Evolutionary conservation across 2,888 invertebrate genomes (phyloP), one percentile per base, ranked within the genome.

Genomic region (Hirtodrosophila trivittata): DNA sequence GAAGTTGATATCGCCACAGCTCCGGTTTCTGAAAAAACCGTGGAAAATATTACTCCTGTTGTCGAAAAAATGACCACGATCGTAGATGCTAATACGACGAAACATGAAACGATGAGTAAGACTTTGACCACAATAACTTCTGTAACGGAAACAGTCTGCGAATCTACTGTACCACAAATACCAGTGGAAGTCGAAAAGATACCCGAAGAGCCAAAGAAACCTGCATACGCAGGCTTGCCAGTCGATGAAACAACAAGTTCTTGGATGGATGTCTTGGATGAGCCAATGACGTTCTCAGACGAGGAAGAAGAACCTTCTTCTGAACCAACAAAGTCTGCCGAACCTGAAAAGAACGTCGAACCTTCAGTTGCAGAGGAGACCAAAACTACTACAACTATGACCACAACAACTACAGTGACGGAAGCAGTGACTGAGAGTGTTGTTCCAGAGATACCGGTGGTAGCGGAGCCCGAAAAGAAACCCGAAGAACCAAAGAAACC

Each of bases 211-310:
- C 66, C 75, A 0, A 78, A 78, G 42, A 87, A 85, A 57, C 51
- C 66, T 33, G 84, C 69, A 0, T 88, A 89, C 59, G 87, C 84
- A 8, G 89, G 88, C 2, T 66, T 87, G 1, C 86, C 87, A 1
- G 66, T 86, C 0, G 83, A 86, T 41, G 80, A 87, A 1, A 60
- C 84, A 0, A 50, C 73, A 0, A 78, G 51, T 10, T 51, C 77
- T 1, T 86, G 87, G 81, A 87, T 91, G 86, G 77, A 87, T 56
- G 87, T 88, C 7, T 42, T 89, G 30, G 91, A 91, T 50, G 89
- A 91, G 50, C 88, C 89, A n/a, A 88, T 90, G 66, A 73, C 75
- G 3, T 84, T 89, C 37, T 77, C 86, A 5, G 86, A 83, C 35
- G 85, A 39, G 14, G 54, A 51, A 47, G 59, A 8, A 7, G 28